Base-by-base conservation (phyloP, 35 echinoderm and acorn worm species). In the Stichopus chloronotus region DNA sequence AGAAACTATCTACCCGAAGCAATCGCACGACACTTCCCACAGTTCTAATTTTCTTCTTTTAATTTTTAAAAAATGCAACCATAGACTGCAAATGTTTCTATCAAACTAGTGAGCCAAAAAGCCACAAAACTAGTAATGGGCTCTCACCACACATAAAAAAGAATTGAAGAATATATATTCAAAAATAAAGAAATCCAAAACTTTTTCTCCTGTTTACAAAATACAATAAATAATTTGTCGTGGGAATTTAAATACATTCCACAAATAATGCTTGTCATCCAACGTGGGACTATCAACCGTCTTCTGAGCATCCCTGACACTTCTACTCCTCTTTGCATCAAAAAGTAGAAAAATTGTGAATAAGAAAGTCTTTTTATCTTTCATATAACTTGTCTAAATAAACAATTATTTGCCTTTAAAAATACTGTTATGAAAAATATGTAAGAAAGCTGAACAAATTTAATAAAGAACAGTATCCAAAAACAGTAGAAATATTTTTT, bases 371-470 rank as follows among this genome's bases (percentile, higher is more conserved):
- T 91, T 57, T 57, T 79, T 71, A 89, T 89, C 87, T 89, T 89
- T 91, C 76, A 78, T 91, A 91, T 91, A 91, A 91, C 90, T 91
- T 91, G 90, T 91, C 90, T 91, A 91, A 91, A 91, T 91, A 91
- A 91, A 91, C 90, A 91, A 91, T 91, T 91, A 91, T 91, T 91
- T 91, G 90, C 90, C 90, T 91, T 91, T 91, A 91, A 91, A 91
- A 91, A 91, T 91, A 91, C 90, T 91, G 90, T 91, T 91, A 91
- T 91, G 90, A 91, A 91, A 91, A 91, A 91, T 91, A 91, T 91
- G 90, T 91, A 91, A 77, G 90, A 91, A 91, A 91, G 90, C 90
- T 78, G 90, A 91, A 91, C 90, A 91, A 91, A 91, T 91, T 79
- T 91, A 91, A 91, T 91, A 91, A 59, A 91, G 90, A 91, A 91